A percentile compares a stretch with the other conserved stretches of the same genome.
These are phyloP conservation scores for Centruroides sculpturatus DNA, from an alignment of 1,140 invertebrate species.

Conservation along the genomic window DNA sequence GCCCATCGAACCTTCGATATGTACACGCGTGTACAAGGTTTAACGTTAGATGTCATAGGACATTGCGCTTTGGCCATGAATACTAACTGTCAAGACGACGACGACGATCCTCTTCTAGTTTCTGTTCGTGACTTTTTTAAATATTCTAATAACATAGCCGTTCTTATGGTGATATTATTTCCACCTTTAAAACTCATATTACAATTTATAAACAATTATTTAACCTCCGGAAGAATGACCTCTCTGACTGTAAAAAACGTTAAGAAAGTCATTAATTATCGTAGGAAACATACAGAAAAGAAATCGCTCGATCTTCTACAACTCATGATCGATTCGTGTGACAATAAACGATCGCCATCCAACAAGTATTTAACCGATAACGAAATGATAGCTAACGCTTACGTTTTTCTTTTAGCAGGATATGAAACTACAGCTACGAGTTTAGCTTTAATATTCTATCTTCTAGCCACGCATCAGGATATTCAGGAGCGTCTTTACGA, in stretches of 20 bases:
- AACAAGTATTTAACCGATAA: constrained; percentile 9
- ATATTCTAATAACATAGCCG: constrained; percentile 22
- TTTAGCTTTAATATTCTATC: constrained; percentile 27
- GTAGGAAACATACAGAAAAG: constrained; percentile 16
- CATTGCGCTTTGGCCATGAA: constrained; percentile 35
- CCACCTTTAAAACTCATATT: constrained; percentile 21
- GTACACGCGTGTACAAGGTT: constrained; percentile 26
- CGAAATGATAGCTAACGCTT: constrained; percentile 25
- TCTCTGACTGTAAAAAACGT: constrained; percentile 24
- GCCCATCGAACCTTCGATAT: constrained; percentile 22
- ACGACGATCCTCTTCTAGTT: constrained; percentile 28
- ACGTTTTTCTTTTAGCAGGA: constrained; percentile 31
- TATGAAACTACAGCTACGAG: constrained; percentile 33
- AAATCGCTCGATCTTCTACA: constrained; percentile 18
- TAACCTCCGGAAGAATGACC: constrained; percentile 25
- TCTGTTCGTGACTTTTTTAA: constrained; percentile 29
- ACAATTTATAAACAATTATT: constrained; percentile 20
- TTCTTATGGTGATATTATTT: constrained; percentile 25
- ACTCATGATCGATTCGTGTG: constrained; percentile 17
- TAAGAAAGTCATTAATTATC: constrained; percentile 20
- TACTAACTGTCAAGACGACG: constrained; percentile 30
- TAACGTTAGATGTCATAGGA: constrained; percentile 37
- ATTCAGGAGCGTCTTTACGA: constrained; percentile 28
- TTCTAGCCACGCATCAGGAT: constrained; percentile 30
- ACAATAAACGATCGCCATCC: not conserved